Conservation (phyloP, 2,888 invertebrate genomes). For the Zelleria hepariella region DNA sequence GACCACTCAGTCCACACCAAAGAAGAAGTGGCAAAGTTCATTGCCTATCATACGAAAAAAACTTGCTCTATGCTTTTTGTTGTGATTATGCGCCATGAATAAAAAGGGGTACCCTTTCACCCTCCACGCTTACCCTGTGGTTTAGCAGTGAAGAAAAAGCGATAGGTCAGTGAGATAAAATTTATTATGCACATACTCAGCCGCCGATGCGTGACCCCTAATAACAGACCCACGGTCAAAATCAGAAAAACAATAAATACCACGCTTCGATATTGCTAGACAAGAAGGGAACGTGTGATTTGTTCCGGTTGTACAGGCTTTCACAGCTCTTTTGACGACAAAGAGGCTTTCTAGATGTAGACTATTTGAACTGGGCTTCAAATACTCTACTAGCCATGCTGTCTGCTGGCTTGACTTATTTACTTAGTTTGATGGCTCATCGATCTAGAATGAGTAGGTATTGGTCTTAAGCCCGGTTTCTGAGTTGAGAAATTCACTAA, state of each 20-base stretch:
- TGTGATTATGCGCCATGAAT: background rate
- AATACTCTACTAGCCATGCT: too few relatives aligned
- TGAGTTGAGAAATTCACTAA: too few relatives aligned
- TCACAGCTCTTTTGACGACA: background rate
- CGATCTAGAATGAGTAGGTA: too few relatives aligned
- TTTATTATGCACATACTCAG: background rate
- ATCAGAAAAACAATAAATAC: slow-evolving; percentile 6
- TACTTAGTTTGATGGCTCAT: too few relatives aligned
- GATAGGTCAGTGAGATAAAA: slow-evolving; percentile 2
- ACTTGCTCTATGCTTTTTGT: too few relatives aligned
- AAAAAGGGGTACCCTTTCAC: background rate
- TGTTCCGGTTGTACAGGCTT: slow-evolving; percentile 5
- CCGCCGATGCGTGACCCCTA: background rate
- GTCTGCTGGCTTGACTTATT: too few relatives aligned
- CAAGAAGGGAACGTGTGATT: slow-evolving; percentile 4
- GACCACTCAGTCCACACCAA: too few relatives aligned
- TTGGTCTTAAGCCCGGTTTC: too few relatives aligned
- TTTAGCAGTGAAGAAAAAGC: background rate
- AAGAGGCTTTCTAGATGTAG: background rate
- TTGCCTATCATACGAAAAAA: too few relatives aligned
- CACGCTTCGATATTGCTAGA: slow-evolving; percentile 2
- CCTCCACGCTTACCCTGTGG: background rate
- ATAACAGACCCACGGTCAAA: slow-evolving; percentile 3
- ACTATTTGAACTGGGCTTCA: too few relatives aligned
- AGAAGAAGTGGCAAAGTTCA: too few relatives aligned